Evolutionary conservation across 1,140 invertebrate genomes (phyloP), one percentile per base, ranked within the genome.

Genomic region (Drosophila aff.): DNA sequence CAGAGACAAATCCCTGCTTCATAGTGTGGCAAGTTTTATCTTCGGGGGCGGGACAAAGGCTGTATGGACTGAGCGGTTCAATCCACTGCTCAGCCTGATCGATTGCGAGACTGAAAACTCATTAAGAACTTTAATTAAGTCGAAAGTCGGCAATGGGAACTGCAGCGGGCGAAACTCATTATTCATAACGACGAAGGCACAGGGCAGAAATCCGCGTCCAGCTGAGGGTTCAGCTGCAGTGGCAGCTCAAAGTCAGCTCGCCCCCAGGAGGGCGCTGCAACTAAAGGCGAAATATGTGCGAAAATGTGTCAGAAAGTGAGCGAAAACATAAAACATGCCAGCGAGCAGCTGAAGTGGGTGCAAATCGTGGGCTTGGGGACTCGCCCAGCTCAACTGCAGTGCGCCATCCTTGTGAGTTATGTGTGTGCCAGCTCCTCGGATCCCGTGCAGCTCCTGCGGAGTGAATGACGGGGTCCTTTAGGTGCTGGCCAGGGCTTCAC

Each of bases 111-210:
- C 80, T 49, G 71, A 79, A 84, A 89, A 85, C 85, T 89, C 85
- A 89, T 89, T 89, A 89, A 81, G 75, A 90, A 89, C 61, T 89
- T 89, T 90, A 89, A 89, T 90, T 89, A 89, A 89, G 89, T 89
- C 66, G 78, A 81, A 71, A 67, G 43, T 16, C 59, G 57, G 57
- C 73, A 47, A 38, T 50, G 64, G 64, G 64, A 31, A 59, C 33
- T 52, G 65, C 43, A 58, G 62, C 52, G 50, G 38, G 40, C 53
- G 55, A 62, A 80, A 72, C 71, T 74, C 81, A 89, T 89, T 90
- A 89, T 89, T 89, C 85, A 90, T 90, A 82, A 69, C 65, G 59
- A 61, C n/a, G 68, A 68, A 53, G 55, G 44, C 75, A 33, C 16
- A 60, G 77, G 60, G 36, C 68, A 21, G 41, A 46, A 63, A 68